phyloP scores from a whole-genome alignment of 2,113 vertebrate genomes.

The Sigmodon hispidus region DNA sequence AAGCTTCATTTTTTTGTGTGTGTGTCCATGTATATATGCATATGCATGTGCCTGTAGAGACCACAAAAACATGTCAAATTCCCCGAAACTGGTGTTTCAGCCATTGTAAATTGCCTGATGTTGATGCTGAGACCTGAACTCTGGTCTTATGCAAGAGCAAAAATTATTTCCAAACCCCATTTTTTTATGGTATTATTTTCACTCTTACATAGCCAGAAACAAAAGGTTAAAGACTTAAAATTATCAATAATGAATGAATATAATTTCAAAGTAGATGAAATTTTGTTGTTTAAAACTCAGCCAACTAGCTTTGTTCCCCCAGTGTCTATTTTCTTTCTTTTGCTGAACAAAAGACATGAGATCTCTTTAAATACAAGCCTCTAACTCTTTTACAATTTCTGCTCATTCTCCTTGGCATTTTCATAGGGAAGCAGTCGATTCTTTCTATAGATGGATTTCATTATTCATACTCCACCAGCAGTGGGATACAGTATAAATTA shows the following conservation, averaged over 20 bases:
- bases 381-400: slow-evolving; percentile 61
- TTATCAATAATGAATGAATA: neutral
- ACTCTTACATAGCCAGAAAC: neutral
- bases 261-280: neutral
- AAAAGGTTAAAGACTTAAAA: neutral
- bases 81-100: no score
- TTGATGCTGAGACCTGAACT: neutral
- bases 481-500: slow-evolving; percentile 78
- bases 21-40: neutral
- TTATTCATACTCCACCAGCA: slow-evolving; percentile 75
- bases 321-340: neutral
- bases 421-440: slow-evolving; percentile 55
- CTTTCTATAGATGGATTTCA: slow-evolving; percentile 73
- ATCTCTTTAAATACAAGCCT: slow-evolving; percentile 52
- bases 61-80: neutral
- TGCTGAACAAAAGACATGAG: slow-evolving; percentile 54
- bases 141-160: neutral
- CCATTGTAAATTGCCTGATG: neutral
- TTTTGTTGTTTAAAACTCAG: neutral
- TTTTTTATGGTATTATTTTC: neutral
- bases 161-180: no score
- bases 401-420: slow-evolving; percentile 60
- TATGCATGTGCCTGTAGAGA: neutral
- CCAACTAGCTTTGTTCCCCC: neutral
- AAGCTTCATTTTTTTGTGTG: neutral